A percentile compares a stretch with the other conserved stretches of the same genome.
Evolutionary conservation across 1,140 invertebrate species (phyloP).

Genomic region (Apocrypta bakeri): DNA sequence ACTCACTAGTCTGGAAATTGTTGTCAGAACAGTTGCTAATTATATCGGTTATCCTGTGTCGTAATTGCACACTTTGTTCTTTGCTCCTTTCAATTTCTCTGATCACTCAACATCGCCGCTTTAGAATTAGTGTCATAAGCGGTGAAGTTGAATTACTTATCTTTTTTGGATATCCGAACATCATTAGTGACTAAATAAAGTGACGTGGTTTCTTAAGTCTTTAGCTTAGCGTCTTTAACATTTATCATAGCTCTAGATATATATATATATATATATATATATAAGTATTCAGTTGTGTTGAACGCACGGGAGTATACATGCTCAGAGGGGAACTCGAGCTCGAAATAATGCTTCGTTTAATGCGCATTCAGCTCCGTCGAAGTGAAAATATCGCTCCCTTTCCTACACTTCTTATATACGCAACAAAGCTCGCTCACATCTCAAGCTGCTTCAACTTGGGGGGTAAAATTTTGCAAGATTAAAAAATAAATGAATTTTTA

Average conservation of each 20-base stretch:
- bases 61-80: neutral
- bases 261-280: too few relatives aligned
- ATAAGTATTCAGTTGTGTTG: too few relatives aligned
- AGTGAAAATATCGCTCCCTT: slow-evolving; percentile 29
- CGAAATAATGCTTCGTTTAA: slow-evolving; percentile 21
- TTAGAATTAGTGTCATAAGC: too few relatives aligned
- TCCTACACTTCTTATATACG: neutral
- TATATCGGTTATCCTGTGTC: neutral
- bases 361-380: slow-evolving; percentile 28
- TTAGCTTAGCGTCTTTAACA: too few relatives aligned
- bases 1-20: neutral
- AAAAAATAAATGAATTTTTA: neutral
- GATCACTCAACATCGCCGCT: neutral
- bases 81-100: neutral
- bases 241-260: too few relatives aligned
- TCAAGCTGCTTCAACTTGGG: neutral
- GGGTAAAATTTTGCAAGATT: neutral
- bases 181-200: too few relatives aligned
- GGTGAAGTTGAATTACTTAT: too few relatives aligned
- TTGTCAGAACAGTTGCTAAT: neutral
- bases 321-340: neutral
- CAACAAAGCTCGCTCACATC: neutral
- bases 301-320: too few relatives aligned
- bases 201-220: too few relatives aligned
- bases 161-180: too few relatives aligned